Percentiles rank a stretch among this genome's conserved stretches.
Conservation (phyloP, 2,113 vertebrate species). For the Miniopterus natalensis region DNA sequence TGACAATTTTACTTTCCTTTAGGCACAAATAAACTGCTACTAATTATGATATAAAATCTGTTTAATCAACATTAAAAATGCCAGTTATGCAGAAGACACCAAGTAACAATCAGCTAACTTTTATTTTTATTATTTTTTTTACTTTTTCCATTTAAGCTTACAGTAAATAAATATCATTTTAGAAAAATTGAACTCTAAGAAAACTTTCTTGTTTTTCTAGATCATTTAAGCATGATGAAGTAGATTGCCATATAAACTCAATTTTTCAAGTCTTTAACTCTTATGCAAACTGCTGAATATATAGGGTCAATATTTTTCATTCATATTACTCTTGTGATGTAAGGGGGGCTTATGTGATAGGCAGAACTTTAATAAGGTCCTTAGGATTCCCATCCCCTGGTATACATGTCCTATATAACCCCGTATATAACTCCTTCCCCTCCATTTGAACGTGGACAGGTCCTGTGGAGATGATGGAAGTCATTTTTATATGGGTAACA, state of each 20-base stretch:
- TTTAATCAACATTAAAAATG: constrained; percentile 54
- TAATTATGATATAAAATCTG: constrained; percentile 58
- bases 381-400: neutral
- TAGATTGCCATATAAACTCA: neutral
- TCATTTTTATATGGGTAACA: neutral
- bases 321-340: neutral
- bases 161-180: neutral
- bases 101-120: neutral
- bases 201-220: neutral
- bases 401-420: fast-evolving
- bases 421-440: fast-evolving
- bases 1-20: constrained; percentile 58
- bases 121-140: neutral
- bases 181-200: neutral
- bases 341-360: neutral
- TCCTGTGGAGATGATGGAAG: neutral
- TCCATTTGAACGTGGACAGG: neutral
- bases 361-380: neutral
- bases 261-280: neutral
- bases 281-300: neutral
- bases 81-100: neutral
- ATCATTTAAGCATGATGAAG: neutral
- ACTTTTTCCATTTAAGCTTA: neutral
- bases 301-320: neutral
- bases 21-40: constrained; percentile 45